These are phyloP conservation scores for Neolamprologus ventralis DNA, from an alignment of 2,113 vertebrate genomes.

Conservation along the genomic window DNA sequence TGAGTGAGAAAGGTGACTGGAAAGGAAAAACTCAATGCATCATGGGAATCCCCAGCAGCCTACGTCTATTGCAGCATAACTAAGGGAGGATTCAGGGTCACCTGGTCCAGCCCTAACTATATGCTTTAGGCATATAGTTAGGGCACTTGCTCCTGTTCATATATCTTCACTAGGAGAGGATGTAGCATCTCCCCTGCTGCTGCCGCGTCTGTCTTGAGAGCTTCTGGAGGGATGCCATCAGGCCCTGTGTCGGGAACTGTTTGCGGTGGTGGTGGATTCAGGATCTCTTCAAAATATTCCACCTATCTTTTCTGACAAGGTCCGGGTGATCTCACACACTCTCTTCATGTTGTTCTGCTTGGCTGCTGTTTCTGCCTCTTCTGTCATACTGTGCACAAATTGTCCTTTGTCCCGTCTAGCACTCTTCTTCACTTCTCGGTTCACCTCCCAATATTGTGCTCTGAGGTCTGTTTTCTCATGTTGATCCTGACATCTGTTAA, in stretches of 20 bases:
- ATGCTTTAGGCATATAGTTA: no score
- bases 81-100: no score
- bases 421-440: neutral
- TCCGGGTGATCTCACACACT: neutral
- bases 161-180: neutral
- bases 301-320: neutral
- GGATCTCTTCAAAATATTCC: neutral
- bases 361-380: neutral
- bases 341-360: neutral
- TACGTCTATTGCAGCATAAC: no score
- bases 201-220: neutral
- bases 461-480: neutral
- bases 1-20: no score
- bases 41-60: no score
- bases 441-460: neutral
- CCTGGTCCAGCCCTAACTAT: no score
- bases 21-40: no score
- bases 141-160: neutral
- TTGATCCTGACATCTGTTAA: neutral
- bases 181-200: neutral
- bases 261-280: neutral
- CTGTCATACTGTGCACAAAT: neutral
- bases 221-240: neutral
- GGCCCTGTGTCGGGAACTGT: neutral
- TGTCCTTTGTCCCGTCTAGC: neutral